Evolutionary conservation across 2,888 invertebrate genomes (phyloP), one percentile per base, ranked within the genome.

Genomic region (Drosophila mimica): DNA sequence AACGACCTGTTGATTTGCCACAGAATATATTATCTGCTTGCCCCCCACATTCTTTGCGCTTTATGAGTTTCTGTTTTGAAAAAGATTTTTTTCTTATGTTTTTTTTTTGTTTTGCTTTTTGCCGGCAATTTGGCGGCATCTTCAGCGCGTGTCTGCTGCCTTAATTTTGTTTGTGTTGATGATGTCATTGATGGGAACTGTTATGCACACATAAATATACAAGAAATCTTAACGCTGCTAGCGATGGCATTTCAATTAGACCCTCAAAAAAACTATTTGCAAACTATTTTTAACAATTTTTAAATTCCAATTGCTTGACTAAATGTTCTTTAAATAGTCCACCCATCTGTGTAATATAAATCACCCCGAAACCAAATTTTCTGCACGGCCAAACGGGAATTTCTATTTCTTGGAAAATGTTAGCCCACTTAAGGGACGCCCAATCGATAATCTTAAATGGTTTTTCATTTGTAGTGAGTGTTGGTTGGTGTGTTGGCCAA

Each of bases 111-210:
- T 72, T 25, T 43, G 20, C 53, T 46, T 34, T 65, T 51, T 69
- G 81, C 70, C 88, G 85, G 72, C 79, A 74, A 64, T 60, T 79
- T 46, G 36, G 58, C 79, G 71, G 64, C 75, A 60, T 82, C 76
- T 84, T 71, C 11, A 49, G 34, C 71, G 62, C 61, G 82, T 69
- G 79, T 83, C 79, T 71, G 59, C 30, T 62, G 53, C 62, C 62
- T 82, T 59, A 68, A 78, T 81, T 86, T 73, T 20, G 20, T 43
- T 57, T 57, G 34, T 36, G 65, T 68, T 63, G 88, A 68, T 85
- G 84, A 85, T 88, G 88, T 85, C 84, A 85, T 86, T 61, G 74
- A 68, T 72, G 72, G 54, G 34, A 61, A 31, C 56, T 57, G 57
- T 56, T 53, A 57, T 11, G 57, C n/a, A 65, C 49, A 52, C 62